Evolutionary conservation across 2,888 invertebrate genomes (phyloP), one percentile per base, ranked within the genome.

Genomic region (Trichogramma evanescens): DNA sequence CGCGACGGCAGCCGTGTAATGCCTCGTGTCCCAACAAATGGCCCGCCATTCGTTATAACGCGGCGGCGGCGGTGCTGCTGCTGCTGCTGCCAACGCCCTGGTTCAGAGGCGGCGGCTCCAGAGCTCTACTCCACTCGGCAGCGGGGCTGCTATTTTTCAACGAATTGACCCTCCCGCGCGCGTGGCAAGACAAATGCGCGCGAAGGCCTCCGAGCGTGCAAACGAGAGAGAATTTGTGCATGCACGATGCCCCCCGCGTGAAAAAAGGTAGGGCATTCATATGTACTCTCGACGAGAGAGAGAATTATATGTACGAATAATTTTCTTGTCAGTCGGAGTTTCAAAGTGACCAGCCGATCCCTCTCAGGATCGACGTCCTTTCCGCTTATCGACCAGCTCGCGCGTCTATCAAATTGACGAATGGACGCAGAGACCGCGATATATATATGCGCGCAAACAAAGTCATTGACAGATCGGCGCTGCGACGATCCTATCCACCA

Each of bases 11-110:
- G 62, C 65, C 61, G 62, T 67, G 67, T 70, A 71, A 72, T 70
- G 67, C 26, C 26, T 69, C 69, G 66, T 72, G 71, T 72, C 69
- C 26, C 26, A 72, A 71, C 71, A 71, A 72, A 73, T 70, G 70
- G 68, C 69, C 69, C 26, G 26, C 69, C 69, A 71, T 72, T 70
- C 71, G 68, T 70, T 67, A 64, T 68, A 67, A 26, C 26, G 26
- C 26, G 26, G 3, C 26, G 26, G 3, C 26, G 26, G 26, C 26
- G 26, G 26, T 26, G 26, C 26, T 26, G 26, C 63, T 71, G 70
- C 69, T n/a, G n/a, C 13, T 13, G 13, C 63, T 71, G 70, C 69
- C 71, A 72, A 69, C 71, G 61, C 66, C 56, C 48, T 44, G 56
- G 43, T 13, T 48, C 48, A 48, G 50, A 56, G 56, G 52, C 51